Percentiles rank a stretch among this genome's conserved stretches.
Evolutionary conservation across 2,888 invertebrate genomes (phyloP).

Genomic region (Magallana nippona): DNA sequence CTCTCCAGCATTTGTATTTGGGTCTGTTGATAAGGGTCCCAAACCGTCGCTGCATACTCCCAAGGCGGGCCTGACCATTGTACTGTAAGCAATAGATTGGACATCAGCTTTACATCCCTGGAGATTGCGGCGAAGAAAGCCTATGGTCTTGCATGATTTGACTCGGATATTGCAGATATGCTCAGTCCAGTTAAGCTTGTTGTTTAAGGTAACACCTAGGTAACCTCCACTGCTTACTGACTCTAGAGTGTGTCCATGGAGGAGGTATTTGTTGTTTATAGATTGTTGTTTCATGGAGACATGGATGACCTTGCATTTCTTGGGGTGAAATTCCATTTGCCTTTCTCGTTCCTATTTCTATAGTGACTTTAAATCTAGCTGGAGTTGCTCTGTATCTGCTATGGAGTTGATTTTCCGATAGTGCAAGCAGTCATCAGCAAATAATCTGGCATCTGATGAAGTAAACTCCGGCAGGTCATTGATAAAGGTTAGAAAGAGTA

Average conservation of each 20-base stretch:
- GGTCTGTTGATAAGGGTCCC: conserved; percentile 39
- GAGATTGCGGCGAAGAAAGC: no score
- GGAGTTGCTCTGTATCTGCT: background rate
- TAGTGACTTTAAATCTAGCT: background rate
- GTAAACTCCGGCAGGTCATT: background rate
- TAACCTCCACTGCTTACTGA: background rate
- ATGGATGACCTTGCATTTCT: conserved; percentile 21
- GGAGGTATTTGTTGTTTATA: background rate
- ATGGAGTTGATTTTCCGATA: background rate
- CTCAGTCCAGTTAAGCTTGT: no score
- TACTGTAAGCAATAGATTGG: conserved; percentile 32
- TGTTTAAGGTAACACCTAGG: no score
- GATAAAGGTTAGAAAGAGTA: background rate
- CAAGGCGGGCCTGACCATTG: conserved; percentile 30
- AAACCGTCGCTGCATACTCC: conserved; percentile 40
- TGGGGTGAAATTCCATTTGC: background rate
- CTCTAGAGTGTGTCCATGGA: conserved; percentile 20
- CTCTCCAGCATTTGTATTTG: background rate
- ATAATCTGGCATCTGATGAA: background rate
- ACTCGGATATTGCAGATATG: no score
- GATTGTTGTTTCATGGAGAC: background rate
- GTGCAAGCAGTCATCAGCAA: background rate
- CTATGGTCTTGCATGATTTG: no score
- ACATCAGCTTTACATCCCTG: no score
- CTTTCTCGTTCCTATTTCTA: background rate